Evolutionary conservation across 2,113 vertebrate species (phyloP).

Genomic region (Peucedramus taeniatus): DNA sequence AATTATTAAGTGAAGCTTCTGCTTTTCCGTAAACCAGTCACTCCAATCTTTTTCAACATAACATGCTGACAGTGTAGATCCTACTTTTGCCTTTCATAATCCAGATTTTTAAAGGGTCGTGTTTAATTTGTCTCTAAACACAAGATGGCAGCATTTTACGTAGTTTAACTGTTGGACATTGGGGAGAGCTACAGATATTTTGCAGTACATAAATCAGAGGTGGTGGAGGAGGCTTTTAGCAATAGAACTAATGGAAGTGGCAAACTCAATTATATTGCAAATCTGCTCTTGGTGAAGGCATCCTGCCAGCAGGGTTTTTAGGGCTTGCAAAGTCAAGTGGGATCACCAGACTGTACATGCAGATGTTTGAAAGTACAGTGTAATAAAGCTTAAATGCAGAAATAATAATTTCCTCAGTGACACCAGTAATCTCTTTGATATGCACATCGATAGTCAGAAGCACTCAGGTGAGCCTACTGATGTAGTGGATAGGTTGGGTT

Average conservation of each 20-base stretch:
- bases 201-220: background rate
- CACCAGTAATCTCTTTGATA: background rate
- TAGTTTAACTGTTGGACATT: background rate
- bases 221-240: background rate
- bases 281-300: background rate
- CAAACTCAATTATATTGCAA: background rate
- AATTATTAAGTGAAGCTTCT: background rate
- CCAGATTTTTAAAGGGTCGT: background rate
- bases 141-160: conserved; percentile 29
- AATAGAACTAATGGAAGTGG: background rate
- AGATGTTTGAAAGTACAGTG: background rate
- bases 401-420: background rate
- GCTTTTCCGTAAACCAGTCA: background rate
- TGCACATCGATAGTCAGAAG: background rate
- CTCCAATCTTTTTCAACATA: background rate
- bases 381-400: background rate
- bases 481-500: background rate
- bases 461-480: background rate
- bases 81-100: background rate
- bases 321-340: background rate
- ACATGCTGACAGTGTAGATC: background rate
- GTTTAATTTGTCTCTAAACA: background rate
- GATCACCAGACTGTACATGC: rapidly evolving
- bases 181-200: background rate
- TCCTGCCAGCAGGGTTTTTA: background rate